Evolutionary conservation across 2,888 invertebrate species (phyloP), one percentile per base, ranked within the genome.

Genomic region (Callosobruchus maculatus): DNA sequence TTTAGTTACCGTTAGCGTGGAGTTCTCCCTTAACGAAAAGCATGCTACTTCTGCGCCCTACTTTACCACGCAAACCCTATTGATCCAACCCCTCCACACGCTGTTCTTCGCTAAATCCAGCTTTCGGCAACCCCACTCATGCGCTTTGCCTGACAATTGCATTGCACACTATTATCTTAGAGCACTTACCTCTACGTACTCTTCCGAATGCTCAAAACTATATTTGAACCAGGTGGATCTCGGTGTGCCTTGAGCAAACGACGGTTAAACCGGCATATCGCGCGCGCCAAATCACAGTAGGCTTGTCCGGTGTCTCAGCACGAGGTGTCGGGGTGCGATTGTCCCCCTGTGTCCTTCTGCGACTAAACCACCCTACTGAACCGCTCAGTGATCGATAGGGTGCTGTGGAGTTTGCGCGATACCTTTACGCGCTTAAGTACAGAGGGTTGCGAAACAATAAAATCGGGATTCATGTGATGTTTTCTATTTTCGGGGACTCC

Each of bases 311-410:
- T 49, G 49, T 49, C 49, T 49, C 49, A 49, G 49, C 49, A 49
- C 18, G 49, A 49, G 49, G 1, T 49, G 49, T 7, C 49, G 13
- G 49, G 49, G 49, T 49, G 49, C 49, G 1, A 13, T 49, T 49
- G 49, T 13, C 18, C 49, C 49, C 49, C 49, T 18, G 49, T 49
- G 49, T 49, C 49, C 49, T 18, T 49, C 49, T 49, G 49, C 49
- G 49, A 80, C 82, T 81, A 78, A 86, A 86, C 85, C 85, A 87
- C 86, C 87, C 86, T 87, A 86, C 87, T 87, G 85, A 87, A 86
- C 82, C 85, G 79, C 83, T 77, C 49, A 1, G 13, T 13, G 85
- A 87, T 87, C 87, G 86, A 87, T 87, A 77, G 75, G 74, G 79
- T 80, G 49, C 13, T 18, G 49, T 7, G 78, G 82, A 81, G 80